Evolutionary conservation across 2,888 invertebrate species (phyloP), one percentile per base, ranked within the genome.

Genomic region (Lamellibrachia satsuma): DNA sequence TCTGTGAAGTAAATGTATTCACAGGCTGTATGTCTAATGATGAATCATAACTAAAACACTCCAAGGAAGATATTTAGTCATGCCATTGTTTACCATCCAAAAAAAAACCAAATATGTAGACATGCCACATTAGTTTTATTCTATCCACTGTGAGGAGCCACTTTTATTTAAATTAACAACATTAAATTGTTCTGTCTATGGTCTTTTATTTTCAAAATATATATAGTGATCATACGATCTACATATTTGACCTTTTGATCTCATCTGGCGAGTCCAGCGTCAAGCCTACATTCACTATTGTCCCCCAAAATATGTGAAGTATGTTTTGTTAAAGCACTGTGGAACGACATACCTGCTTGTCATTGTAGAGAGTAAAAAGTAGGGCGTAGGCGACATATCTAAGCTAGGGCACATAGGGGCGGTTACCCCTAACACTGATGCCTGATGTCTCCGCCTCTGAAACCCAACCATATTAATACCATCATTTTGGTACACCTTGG

Each of bases 361-460:
- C 96, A 94, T 97, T 97, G 93, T 97, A 97, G 51, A 98, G 96
- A 3, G 97, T 97, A 52, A 98, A 94, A 91, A 98, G 96, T 92
- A 98, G 97, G 7, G 98, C 98, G 97, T 97, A 98, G 4, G 97
- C 97, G n/a, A 98, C 98, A 92, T 98, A 97, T 94, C 97, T 96
- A 94, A 97, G 97, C 52, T 96, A 96, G 39, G 98, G 98, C 22
- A 97, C 95, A 95, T 97, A 98, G 93, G 95, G 92, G 15, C 91
- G 52, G 11, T 52, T 60, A 91, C 93, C 75, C 39, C 55, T 6
- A 75, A n/a, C 4, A 22, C 75, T 75, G 22, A 22, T 0, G 15
- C 15, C 15, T 6, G 52, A 51, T 51, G 52, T 92, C 75, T 75
- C 75, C 6, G 75, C 22, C 75, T n/a, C 75, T 75, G n/a, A 15